Evolutionary conservation across 2,888 invertebrate species (phyloP).

Genomic region (Metellina segmentata): DNA sequence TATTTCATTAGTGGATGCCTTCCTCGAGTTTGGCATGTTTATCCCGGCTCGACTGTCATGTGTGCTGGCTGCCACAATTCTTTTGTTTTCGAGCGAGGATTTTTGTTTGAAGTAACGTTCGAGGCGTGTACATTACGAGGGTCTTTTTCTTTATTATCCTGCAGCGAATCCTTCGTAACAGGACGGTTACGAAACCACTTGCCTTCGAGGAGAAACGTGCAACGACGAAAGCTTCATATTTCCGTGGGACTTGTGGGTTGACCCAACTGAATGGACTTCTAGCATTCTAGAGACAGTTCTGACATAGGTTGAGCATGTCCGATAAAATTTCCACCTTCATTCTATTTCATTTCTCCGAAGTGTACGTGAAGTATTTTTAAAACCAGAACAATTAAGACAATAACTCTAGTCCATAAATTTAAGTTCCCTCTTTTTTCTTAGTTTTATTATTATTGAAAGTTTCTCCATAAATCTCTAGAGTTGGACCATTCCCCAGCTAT

Average conservation of each 20-base stretch:
- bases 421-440: too few species aligned
- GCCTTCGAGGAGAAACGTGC: constrained; percentile 37
- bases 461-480: too few species aligned
- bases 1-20: constrained; percentile 55
- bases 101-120: constrained; percentile 14
- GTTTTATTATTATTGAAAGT: too few species aligned
- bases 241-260: background rate
- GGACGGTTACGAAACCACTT: constrained; percentile 41
- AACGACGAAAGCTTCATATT: constrained; percentile 12
- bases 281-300: too few species aligned
- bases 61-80: constrained; percentile 46
- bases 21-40: constrained; percentile 32
- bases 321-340: too few species aligned
- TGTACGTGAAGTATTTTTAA: too few species aligned
- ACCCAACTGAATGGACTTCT: background rate
- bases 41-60: constrained; percentile 30
- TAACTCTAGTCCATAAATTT: too few species aligned
- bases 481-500: too few species aligned
- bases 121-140: constrained; percentile 60
- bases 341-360: too few species aligned
- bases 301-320: too few species aligned
- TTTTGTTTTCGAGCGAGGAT: constrained; percentile 54
- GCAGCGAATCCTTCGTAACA: background rate
- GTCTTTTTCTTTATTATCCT: constrained; percentile 47
- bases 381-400: too few species aligned